Percentiles rank a stretch among this genome's conserved stretches.
phyloP scores from a whole-genome alignment of 2,888 invertebrate species.

The Chrysomela aeneicollis region DNA sequence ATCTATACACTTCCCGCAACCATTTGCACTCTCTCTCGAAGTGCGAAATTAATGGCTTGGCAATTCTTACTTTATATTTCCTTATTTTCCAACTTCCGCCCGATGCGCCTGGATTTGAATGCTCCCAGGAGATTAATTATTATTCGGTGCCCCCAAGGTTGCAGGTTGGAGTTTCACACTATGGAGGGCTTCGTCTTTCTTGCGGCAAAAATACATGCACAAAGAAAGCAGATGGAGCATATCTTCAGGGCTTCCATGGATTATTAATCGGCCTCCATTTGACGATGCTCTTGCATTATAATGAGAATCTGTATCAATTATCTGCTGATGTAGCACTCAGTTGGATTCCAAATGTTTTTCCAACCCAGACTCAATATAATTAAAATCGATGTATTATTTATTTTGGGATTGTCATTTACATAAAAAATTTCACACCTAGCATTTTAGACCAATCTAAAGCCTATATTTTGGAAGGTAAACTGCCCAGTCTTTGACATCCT shows the following conservation, averaged over 20 bases:
- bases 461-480: too few species aligned
- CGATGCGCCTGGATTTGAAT: constrained; percentile 19
- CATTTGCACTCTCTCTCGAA: constrained; percentile 26
- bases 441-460: too few species aligned
- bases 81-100: constrained; percentile 8
- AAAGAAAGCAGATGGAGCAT: too few species aligned
- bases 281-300: too few species aligned
- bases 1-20: constrained; percentile 5
- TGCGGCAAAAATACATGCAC: too few species aligned
- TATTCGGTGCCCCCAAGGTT: neutral
- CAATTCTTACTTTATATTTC: constrained; percentile 34
- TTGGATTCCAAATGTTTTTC: neutral
- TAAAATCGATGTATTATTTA: too few species aligned
- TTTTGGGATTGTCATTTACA: too few species aligned
- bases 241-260: too few species aligned
- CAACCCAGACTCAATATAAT: neutral
- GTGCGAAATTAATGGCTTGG: constrained; percentile 37
- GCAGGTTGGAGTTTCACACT: neutral
- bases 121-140: constrained; percentile 22
- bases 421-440: too few species aligned
- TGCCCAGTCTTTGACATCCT: too few species aligned
- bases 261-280: too few species aligned
- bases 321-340: neutral
- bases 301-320: neutral
- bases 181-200: too few species aligned